Evolutionary conservation across 2,888 invertebrate species (phyloP), one percentile per base, ranked within the genome.

Genomic region (Aquatica leii): DNA sequence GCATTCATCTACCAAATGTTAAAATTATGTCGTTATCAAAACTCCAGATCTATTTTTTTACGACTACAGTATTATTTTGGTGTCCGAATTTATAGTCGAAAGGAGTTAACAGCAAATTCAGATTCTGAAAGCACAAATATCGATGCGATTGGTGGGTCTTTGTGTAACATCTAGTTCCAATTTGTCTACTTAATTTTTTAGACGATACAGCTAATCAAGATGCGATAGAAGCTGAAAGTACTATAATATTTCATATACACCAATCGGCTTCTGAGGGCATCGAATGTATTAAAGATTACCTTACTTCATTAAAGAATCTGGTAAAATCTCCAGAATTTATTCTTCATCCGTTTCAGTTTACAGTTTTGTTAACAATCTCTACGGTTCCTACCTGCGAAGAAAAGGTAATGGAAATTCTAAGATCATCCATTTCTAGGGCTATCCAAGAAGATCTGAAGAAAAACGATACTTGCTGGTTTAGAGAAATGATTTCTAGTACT

Each of bases 1-100:
- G 86, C 89, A 0, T 80, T 91, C 24, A 84, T 88, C 0, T 88
- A 90, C 79, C 90, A 91, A 71, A 74, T 90, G 50, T 78, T 91
- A n/a, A 86, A 82, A 58, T 79, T 90, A 40, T 87, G 86, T 70
- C 79, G 80, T 49, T 77, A 81, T 56, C 79, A 82, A 55, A 83
- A 79, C 70, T 71, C 77, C 53, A 71, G 73, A 63, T 69, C 71
- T 1, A 66, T 82, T 21, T 80, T 81, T 69, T 62, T 79, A 34
- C 74, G 73, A 62, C 66, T 82, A 48, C 80, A 81, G 54, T 64
- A 76, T 55, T 81, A 81, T 70, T 82, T 82, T 73, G 73, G 71
- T 8, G 49, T 74, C 17, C 73, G 77, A 64, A 74, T 81, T 59
- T 79, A 82, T 67, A 68, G 68, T 24, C 73, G 73, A 65, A 46